Percentiles rank a stretch among this genome's conserved stretches.
phyloP scores from a whole-genome alignment of 1,140 invertebrate species.

The Doryteuthis pealeii region DNA sequence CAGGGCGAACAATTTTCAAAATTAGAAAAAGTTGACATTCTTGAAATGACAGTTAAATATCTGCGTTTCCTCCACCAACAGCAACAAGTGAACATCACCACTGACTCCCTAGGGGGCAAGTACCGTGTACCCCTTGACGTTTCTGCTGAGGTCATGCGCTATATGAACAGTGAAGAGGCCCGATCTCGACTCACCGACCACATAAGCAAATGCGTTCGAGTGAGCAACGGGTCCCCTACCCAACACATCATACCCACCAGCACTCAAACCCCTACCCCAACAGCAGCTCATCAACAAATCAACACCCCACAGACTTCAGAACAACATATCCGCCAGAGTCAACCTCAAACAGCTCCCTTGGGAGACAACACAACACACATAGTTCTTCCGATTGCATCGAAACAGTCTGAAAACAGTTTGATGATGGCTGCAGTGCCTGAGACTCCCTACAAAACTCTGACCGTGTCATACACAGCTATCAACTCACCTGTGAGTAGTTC shows the following conservation, averaged over 20 bases:
- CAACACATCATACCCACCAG: not conserved
- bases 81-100: slow-evolving; percentile 56
- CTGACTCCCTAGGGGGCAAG: slow-evolving; percentile 77
- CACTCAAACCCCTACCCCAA: not conserved
- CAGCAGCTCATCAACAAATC: not conserved
- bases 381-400: not conserved
- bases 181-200: slow-evolving; percentile 1
- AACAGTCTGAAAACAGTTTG: not conserved
- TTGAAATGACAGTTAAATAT: slow-evolving; percentile 95
- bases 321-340: not conserved
- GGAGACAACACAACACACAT: not conserved
- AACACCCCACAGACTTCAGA: not conserved
- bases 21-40: slow-evolving; percentile 93
- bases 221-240: not conserved
- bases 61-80: slow-evolving; percentile 56
- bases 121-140: slow-evolving; percentile 86
- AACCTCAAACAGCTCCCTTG: not conserved
- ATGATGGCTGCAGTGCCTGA: not conserved
- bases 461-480: not conserved
- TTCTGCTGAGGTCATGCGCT: slow-evolving; percentile 66
- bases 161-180: slow-evolving; percentile 18
- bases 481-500: not conserved
- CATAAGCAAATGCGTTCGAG: not conserved
- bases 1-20: slow-evolving; percentile 63
- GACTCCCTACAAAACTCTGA: not conserved